Evolutionary conservation across 2,797 vertebrate species (phyloP), one percentile per base, ranked within the genome.

Genomic region (Sternarchorhynchus goeldii): DNA sequence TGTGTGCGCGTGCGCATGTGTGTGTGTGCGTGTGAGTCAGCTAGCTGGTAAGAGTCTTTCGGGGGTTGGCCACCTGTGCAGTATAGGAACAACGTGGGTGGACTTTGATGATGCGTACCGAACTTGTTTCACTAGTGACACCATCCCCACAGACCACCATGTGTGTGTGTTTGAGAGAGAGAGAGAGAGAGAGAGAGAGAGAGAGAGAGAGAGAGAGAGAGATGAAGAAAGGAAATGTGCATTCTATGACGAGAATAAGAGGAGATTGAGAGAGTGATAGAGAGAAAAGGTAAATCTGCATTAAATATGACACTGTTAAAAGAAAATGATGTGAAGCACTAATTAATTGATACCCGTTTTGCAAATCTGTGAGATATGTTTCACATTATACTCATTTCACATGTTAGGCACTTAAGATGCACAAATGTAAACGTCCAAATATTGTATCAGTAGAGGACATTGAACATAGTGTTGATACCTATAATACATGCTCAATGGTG

Each of bases 51-150:
- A 65, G 64, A 82, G 78, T 75, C 57, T 73, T 63, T 78, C 50
- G 73, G 73, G 78, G 75, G 53, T 68, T 65, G 75, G 76, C 81
- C 83, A 85, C 81, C 81, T 85, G 83, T 45, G 78, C 81, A 67
- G 73, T 77, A 82, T 81, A 78, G 73, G 75, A 85, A 76, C 72
- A 81, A 25, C 56, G 83, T 85, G 83, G 83, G 83, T 82, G 81
- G 81, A 85, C 69, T 81, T 68, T 81, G 78, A 85, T 85, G 81
- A 82, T 79, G 81, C 16, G 75, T 58, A 82, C 72, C 73, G 58
- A 81, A 85, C 75, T 82, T 84, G 78, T 73, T 85, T 85, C 78
- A 82, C 65, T 76, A 78, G 62, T 60, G 68, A 78, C 68, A 67
- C 57, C 58, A 76, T 80, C 62, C 63, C 73, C 76, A 82, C 75